Base-by-base conservation (phyloP, 2,797 vertebrate genomes). In the Huso huso region DNA sequence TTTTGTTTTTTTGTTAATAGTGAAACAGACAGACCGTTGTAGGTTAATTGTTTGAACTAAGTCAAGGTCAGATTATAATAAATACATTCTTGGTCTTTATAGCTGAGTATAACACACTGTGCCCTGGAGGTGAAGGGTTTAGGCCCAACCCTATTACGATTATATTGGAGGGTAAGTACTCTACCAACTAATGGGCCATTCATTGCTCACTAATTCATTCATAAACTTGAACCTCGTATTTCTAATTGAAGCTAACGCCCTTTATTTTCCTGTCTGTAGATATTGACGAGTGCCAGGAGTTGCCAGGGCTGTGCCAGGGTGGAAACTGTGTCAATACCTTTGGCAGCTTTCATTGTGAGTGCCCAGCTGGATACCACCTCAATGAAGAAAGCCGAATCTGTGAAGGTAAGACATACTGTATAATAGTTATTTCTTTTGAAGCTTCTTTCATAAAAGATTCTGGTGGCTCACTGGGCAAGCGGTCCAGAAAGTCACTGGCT, bases 271-370 rank as follows among this genome's bases (percentile, higher is more conserved):
- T 7, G 50, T 61, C 15, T 77, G 59, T 71, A 93, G 92, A 93
- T 73, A 92, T 93, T 58, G 91, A 94, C 52, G 92, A 94, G 75
- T 93, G 92, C 73, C 87, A 90, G 74, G 89, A 92, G 69, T 74
- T 91, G 50, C 92, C 91, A 5, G 92, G 91, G n/a, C 84, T 93
- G 58, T 94, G 90, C 72, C 91, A 91, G 68, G 90, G 90, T 49
- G 91, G 91, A 75, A 90, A 93, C 76, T 93, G 90, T 72, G 82
- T 92, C 74, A 93, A 93, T 78, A 90, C 89, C 48, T 93, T 93
- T 6, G 90, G 90, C 69, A 93, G 90, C 72, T 93, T 93, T 77
- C 88, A 92, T 70, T 93, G 91, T 66, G 89, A 90, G 70, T 93
- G 91, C 70, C 89, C 89, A 0, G 79, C 83, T 49, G 91, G 90